A percentile compares a stretch with the other conserved stretches of the same genome.
These are phyloP conservation scores for Sapajus apella DNA, from an alignment of 2,113 vertebrate species.

Conservation along the genomic window DNA sequence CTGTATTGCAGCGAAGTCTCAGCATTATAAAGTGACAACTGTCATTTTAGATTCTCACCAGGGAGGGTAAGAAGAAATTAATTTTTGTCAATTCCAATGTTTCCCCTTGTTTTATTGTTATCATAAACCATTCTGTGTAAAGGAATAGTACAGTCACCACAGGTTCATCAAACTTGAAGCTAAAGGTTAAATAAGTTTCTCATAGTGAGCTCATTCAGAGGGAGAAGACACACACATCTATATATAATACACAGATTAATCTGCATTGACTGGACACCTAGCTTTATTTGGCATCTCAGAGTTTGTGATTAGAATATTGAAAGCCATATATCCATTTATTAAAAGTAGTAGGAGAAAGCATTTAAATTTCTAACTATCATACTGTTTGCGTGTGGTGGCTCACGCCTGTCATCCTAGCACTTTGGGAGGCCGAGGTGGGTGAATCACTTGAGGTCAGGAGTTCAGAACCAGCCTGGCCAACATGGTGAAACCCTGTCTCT, in stretches of 20 bases:
- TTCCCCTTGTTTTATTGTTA: conserved; percentile 77
- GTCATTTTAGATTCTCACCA: conserved; percentile 70
- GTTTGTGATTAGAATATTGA: conserved; percentile 38
- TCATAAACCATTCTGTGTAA: conserved; percentile 66
- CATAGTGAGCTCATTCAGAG: conserved; percentile 40
- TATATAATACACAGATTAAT: conserved; percentile 2
- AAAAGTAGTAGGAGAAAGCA: not conserved
- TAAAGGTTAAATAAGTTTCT: conserved; percentile 81
- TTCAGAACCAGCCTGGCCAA: too few relatives aligned
- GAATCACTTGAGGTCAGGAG: too few relatives aligned
- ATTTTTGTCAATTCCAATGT: conserved; percentile 78
- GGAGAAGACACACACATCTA: not conserved
- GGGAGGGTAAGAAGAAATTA: conserved; percentile 70
- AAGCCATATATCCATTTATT: conserved; percentile 5
- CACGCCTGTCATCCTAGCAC: too few relatives aligned
- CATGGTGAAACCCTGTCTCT: too few relatives aligned
- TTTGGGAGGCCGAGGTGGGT: too few relatives aligned
- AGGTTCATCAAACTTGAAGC: conserved; percentile 74
- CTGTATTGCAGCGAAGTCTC: conserved; percentile 50
- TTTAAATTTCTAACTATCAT: not conserved
- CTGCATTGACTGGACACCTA: not conserved
- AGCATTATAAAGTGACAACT: conserved; percentile 77
- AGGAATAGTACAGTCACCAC: conserved; percentile 64
- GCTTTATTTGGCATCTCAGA: conserved; percentile 34
- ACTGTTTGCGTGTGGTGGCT: not conserved